Conservation (phyloP, 2,888 invertebrate species). For the Erebia palarica region DNA sequence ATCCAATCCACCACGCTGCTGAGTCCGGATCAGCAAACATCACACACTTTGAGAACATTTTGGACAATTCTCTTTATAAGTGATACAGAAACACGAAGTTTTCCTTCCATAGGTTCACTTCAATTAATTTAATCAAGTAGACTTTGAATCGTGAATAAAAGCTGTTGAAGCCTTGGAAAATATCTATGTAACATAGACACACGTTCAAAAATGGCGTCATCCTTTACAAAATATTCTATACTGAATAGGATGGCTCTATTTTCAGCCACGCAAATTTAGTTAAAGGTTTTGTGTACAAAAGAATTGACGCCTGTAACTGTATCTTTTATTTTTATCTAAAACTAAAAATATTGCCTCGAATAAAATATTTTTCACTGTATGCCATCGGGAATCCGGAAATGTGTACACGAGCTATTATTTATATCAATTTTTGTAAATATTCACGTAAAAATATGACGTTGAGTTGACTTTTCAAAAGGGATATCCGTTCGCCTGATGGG, state of each 20-base stretch:
- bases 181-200: too few species aligned
- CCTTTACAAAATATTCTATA: not conserved
- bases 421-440: slow-evolving; percentile 27
- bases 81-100: too few species aligned
- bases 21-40: too few species aligned
- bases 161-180: too few species aligned
- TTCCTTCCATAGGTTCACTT: too few species aligned
- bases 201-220: not conserved
- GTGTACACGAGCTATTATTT: slow-evolving; percentile 16
- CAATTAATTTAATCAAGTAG: too few species aligned
- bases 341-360: slow-evolving; percentile 1
- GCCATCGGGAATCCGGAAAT: slow-evolving; percentile 5
- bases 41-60: too few species aligned
- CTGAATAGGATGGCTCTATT: not conserved
- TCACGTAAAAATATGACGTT: slow-evolving; percentile 21
- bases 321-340: slow-evolving; percentile 1
- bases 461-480: slow-evolving; percentile 31
- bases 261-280: not conserved
- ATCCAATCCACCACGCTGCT: too few species aligned
- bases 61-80: too few species aligned
- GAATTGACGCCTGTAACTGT: not conserved
- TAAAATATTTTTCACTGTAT: slow-evolving; percentile 7
- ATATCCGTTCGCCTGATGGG: slow-evolving; percentile 18
- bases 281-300: slow-evolving; percentile 8
- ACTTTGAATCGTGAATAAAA: too few species aligned